Base-by-base conservation (phyloP, 2,797 vertebrate species). In the Lutjanus campechanus region DNA sequence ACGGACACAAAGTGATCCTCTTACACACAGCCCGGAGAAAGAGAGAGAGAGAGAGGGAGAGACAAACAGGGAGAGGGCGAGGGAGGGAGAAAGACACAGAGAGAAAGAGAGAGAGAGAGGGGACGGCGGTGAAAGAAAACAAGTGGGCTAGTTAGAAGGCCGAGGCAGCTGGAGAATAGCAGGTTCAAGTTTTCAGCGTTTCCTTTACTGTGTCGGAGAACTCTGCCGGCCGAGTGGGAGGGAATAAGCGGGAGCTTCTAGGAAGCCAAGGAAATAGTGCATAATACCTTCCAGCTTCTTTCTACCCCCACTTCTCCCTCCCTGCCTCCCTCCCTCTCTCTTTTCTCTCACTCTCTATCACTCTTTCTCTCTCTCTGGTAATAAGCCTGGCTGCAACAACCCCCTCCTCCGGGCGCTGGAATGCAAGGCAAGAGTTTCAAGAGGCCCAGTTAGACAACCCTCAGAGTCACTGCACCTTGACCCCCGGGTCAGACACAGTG, bases 391-490 rank as follows among this genome's bases (percentile, higher is more conserved):
- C 96, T 93, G 93, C 95, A 73, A 72, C 90, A 76, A 88, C 90
- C 96, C 96, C 96, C 96, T 95, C 96, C 96, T 94, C 94, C 93
- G 92, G 95, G 95, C 95, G 93, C 95, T 96, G 97, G 98, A 99
- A 99, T 99, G 98, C 94, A 95, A 97, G 96, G 96, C 95, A 95
- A 96, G 94, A 96, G 95, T 96, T 95, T 95, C 93, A 92, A 96
- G 97, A 96, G 98, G 97, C 97, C 97, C 97, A 92, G 96, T 95
- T 96, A 97, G 96, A 97, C 96, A 96, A 96, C 96, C 96, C 96
- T 97, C 96, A 96, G 96, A 97, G 97, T 98, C 97, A 97, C 96
- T 98, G 97, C 97, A 97, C 97, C 96, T 95, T 97, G 97, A 99
- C 97, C 97, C 87, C 36, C 43, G 79, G 97, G 98, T 98, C 97